Evolutionary conservation across 2,888 invertebrate genomes (phyloP).

Genomic region (Nomada ferruginata): DNA sequence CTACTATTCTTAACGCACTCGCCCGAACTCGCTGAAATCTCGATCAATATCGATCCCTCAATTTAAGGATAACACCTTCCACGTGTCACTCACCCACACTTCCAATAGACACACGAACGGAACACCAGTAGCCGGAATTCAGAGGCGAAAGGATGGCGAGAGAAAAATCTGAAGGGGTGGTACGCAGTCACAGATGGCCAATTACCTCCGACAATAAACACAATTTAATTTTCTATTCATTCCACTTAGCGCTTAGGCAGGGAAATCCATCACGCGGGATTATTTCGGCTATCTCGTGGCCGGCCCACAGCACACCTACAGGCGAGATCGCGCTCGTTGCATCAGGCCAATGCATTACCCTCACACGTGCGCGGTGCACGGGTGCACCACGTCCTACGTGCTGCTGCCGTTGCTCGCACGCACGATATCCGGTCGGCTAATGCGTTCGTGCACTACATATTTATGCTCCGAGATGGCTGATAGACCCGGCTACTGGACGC

Average conservation of each 20-base stretch:
- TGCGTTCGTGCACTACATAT: conserved; percentile 77
- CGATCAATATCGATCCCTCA: not conserved
- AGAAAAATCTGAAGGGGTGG: conserved; percentile 52
- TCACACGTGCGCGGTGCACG: conserved; percentile 38
- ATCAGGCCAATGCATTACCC: conserved; percentile 44
- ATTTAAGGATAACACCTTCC: not conserved
- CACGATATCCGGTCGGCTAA: conserved; percentile 70
- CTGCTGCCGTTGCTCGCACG: conserved; percentile 35
- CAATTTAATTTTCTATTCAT: conserved; percentile 82
- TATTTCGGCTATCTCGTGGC: conserved; percentile 78
- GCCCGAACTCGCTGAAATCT: not conserved
- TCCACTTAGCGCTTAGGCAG: conserved; percentile 79
- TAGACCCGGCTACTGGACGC: conserved; percentile 72
- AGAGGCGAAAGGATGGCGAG: conserved; percentile 3
- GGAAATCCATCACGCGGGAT: conserved; percentile 79
- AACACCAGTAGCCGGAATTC: not conserved
- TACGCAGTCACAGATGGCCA: conserved; percentile 81
- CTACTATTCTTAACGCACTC: no score
- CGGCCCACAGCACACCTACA: conserved; percentile 74
- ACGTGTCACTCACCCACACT: conserved; percentile 1
- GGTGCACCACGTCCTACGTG: conserved; percentile 40
- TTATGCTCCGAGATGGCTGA: conserved; percentile 75
- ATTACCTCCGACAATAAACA: conserved; percentile 81
- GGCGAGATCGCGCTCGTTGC: conserved; percentile 18
- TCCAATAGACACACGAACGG: not conserved